These are phyloP conservation scores for Cerastis leucographa DNA, from an alignment of 2,888 invertebrate genomes.

Conservation along the genomic window DNA sequence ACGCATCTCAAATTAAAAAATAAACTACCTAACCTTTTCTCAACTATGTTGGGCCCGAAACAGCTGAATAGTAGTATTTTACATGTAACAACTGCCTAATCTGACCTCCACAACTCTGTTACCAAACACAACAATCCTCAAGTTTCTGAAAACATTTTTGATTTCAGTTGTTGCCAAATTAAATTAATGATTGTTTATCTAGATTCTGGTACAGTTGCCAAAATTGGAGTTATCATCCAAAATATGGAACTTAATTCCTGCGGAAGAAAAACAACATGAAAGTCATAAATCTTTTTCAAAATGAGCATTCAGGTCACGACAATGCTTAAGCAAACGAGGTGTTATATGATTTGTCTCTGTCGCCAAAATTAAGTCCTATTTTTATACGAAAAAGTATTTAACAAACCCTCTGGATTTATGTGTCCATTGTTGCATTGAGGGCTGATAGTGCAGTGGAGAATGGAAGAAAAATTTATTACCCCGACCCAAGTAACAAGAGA, in stretches of 20 bases:
- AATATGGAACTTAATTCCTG: slow-evolving; percentile 7
- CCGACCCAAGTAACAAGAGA: not conserved
- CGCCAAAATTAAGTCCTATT: slow-evolving; percentile 19
- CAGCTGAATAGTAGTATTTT: not conserved
- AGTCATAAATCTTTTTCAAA: not conserved
- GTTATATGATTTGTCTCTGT: slow-evolving; percentile 41
- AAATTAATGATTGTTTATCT: not conserved
- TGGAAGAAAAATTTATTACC: not conserved
- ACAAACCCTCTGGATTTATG: not conserved
- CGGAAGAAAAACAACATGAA: slow-evolving; percentile 17
- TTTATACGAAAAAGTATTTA: slow-evolving; percentile 4
- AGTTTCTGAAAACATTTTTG: not conserved
- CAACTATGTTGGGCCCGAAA: not conserved
- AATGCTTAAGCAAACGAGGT: slow-evolving; percentile 41
- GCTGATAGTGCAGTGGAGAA: not conserved
- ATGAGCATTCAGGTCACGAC: slow-evolving; percentile 29
- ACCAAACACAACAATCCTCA: not conserved
- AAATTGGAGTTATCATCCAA: slow-evolving; percentile 4
- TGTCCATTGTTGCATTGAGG: too few species aligned
- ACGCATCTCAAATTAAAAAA: too few species aligned
- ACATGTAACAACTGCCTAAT: not conserved
- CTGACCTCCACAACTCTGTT: not conserved
- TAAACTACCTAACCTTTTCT: not conserved
- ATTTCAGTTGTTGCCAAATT: not conserved
- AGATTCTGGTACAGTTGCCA: not conserved